Conservation (phyloP, 2,797 vertebrate species). For the Antrozous pallidus region DNA sequence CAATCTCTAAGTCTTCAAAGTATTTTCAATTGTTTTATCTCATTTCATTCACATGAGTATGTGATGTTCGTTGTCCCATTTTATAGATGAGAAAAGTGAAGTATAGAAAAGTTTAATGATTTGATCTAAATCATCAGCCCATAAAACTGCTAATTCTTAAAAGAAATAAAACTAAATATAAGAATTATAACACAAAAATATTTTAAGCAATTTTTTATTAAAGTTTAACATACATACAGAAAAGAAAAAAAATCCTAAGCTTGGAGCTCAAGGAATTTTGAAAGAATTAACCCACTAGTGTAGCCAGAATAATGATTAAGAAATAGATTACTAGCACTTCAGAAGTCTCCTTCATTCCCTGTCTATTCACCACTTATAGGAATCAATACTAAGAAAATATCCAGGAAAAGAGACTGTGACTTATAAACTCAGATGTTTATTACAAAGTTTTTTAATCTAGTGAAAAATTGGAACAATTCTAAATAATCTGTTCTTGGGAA, state of each 20-base stretch:
- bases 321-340: conserved; percentile 2
- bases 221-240: neutral
- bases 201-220: neutral
- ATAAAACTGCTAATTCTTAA: neutral
- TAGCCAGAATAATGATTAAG: neutral
- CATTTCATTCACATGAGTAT: neutral
- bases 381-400: neutral
- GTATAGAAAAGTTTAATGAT: neutral
- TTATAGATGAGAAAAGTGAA: neutral
- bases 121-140: neutral
- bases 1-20: neutral
- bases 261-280: neutral
- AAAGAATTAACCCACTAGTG: neutral
- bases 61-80: neutral
- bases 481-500: neutral
- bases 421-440: neutral
- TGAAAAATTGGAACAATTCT: neutral
- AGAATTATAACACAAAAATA: neutral
- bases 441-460: conserved; percentile 15
- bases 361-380: neutral
- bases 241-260: neutral
- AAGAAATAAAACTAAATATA: neutral
- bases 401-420: neutral
- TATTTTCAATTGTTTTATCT: neutral
- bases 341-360: neutral